Evolutionary conservation across 2,113 vertebrate genomes (phyloP).

Genomic region (Mastomys natalensis): DNA sequence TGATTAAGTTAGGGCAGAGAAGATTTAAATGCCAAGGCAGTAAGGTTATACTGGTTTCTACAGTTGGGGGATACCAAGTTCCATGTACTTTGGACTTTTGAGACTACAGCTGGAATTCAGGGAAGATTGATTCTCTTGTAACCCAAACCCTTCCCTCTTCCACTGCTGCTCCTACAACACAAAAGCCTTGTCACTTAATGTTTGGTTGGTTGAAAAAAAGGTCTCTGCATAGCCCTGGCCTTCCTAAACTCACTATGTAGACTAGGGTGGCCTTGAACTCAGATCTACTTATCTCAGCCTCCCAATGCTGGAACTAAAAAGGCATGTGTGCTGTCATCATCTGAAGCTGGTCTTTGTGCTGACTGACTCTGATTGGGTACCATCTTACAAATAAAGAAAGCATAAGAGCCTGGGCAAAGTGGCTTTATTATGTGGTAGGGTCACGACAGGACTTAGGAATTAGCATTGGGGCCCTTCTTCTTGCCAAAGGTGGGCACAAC

Average conservation of each 20-base stretch:
- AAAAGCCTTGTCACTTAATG: background rate
- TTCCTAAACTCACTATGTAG: background rate
- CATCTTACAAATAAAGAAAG: background rate
- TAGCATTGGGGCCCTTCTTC: constrained; percentile 89
- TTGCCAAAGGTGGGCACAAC: constrained; percentile 88
- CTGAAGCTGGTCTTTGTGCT: background rate
- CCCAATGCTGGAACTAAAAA: background rate
- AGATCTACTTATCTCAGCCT: background rate
- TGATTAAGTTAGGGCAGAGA: background rate
- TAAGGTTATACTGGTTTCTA: background rate
- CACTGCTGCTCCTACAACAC: background rate
- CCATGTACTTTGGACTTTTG: background rate
- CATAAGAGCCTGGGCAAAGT: background rate
- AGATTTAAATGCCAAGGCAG: background rate
- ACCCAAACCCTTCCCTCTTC: background rate
- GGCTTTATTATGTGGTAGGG: constrained; percentile 74
- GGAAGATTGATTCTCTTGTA: background rate
- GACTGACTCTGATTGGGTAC: accelerated
- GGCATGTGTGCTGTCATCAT: accelerated
- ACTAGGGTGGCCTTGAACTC: background rate
- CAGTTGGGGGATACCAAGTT: background rate
- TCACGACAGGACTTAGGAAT: constrained; percentile 82
- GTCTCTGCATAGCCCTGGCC: background rate
- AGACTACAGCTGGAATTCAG: background rate
- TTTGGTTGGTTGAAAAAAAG: background rate